A percentile compares a stretch with the other conserved stretches of the same genome.
phyloP scores from a whole-genome alignment of 2,888 invertebrate genomes.

The Noctua janthina region DNA sequence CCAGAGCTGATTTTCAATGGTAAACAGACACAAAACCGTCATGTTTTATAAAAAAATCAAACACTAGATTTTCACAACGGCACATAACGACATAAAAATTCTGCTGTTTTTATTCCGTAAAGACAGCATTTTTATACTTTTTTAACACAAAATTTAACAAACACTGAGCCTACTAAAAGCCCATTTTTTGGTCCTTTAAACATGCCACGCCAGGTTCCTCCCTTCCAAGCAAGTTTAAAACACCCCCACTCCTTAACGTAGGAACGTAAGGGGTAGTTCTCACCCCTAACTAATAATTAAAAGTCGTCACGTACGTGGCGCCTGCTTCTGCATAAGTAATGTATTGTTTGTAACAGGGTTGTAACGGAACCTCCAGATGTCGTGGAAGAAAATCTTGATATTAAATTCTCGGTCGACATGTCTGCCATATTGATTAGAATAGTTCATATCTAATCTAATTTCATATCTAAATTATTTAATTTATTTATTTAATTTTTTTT shows the following conservation, averaged over 20 bases:
- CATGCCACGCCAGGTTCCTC: neutral
- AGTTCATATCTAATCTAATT: too few relatives aligned
- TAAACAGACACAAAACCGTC: too few relatives aligned
- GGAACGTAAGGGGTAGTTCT: constrained; percentile 33
- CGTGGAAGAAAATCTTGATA: neutral
- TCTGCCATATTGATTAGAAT: too few relatives aligned
- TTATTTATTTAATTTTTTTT: too few relatives aligned
- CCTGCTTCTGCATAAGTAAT: constrained; percentile 67
- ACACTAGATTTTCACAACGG: too few relatives aligned
- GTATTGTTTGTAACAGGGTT: constrained; percentile 28
- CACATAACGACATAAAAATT: too few relatives aligned
- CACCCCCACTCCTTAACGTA: constrained; percentile 1
- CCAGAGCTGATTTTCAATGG: too few relatives aligned
- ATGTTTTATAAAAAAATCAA: too few relatives aligned
- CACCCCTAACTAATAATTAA: constrained; percentile 66
- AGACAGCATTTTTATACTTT: too few relatives aligned
- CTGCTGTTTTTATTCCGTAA: too few relatives aligned
- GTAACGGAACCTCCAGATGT: neutral
- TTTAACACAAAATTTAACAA: neutral
- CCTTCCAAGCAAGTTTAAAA: constrained; percentile 1
- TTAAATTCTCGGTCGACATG: neutral
- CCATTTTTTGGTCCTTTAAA: neutral
- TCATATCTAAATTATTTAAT: too few relatives aligned
- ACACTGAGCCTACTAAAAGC: neutral
- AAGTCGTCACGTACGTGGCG: constrained; percentile 62